Evolutionary conservation across 1,140 invertebrate genomes (phyloP).

Genomic region (Eurosta solidaginis): DNA sequence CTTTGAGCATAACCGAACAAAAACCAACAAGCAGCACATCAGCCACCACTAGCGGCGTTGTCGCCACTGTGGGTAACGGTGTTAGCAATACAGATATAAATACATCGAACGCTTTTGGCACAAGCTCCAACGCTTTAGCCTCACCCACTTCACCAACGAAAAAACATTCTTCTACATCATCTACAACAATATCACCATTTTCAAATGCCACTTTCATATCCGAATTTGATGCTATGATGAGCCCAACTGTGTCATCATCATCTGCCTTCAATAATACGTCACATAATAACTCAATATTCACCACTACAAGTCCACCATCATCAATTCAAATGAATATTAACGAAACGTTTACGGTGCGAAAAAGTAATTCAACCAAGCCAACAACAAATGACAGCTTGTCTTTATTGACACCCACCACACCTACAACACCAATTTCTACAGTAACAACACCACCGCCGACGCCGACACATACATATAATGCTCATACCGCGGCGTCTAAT

Average conservation of each 20-base stretch:
- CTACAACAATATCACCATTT: slow-evolving; percentile 32
- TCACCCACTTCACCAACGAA: slow-evolving; percentile 12
- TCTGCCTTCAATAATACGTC: slow-evolving; percentile 5
- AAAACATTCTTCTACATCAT: slow-evolving; percentile 6
- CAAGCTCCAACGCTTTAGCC: neutral
- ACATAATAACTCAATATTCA: slow-evolving; percentile 16
- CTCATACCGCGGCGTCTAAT: slow-evolving; percentile 36
- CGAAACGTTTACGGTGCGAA: slow-evolving; percentile 39
- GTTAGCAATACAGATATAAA: slow-evolving; percentile 46
- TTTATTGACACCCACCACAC: neutral
- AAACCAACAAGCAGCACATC: slow-evolving; percentile 43
- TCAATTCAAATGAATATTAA: slow-evolving; percentile 44
- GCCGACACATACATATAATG: slow-evolving; percentile 32
- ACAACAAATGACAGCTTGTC: neutral
- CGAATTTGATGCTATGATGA: slow-evolving; percentile 29
- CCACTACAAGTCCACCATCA: slow-evolving; percentile 19
- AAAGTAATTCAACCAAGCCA: neutral
- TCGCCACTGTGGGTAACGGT: slow-evolving; percentile 21
- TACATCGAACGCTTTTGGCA: neutral
- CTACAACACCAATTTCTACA: neutral
- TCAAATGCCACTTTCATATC: slow-evolving; percentile 35
- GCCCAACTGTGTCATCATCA: slow-evolving; percentile 6
- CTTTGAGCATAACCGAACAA: slow-evolving; percentile 66
- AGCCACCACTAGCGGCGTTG: slow-evolving; percentile 35
- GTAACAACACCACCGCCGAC: slow-evolving; percentile 28